These are phyloP conservation scores for Pomphorhynchus laevis DNA, from an alignment of 1,140 invertebrate genomes.

Conservation along the genomic window DNA sequence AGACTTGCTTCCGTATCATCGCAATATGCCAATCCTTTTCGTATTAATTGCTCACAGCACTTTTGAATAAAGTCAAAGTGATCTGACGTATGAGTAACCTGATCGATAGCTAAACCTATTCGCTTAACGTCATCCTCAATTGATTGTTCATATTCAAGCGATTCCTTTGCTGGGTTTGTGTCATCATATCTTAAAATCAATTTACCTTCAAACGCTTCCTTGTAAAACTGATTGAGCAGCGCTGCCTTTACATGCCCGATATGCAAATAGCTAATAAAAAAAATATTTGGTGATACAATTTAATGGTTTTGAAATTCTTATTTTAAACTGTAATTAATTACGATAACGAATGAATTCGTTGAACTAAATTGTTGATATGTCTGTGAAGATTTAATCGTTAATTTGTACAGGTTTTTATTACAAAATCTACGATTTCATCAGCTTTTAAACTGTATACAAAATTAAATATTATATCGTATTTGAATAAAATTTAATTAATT, in stretches of 20 bases:
- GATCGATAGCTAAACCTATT: slow-evolving; percentile 56
- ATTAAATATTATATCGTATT: too few species aligned
- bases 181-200: slow-evolving; percentile 97
- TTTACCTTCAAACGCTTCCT: slow-evolving; percentile 55
- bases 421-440: too few species aligned
- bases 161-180: slow-evolving; percentile 95
- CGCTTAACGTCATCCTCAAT: slow-evolving; percentile 69
- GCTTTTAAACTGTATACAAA: too few species aligned
- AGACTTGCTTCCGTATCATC: slow-evolving; percentile 66
- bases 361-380: too few species aligned
- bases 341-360: too few species aligned
- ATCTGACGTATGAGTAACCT: slow-evolving; percentile 72
- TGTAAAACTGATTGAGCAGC: slow-evolving; percentile 81
- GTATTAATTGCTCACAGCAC: slow-evolving; percentile 52
- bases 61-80: slow-evolving; percentile 63
- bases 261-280: slow-evolving; percentile 38
- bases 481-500: too few species aligned
- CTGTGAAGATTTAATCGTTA: too few species aligned
- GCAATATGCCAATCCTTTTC: slow-evolving; percentile 55
- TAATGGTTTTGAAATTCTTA: too few species aligned
- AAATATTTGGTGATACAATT: neutral
- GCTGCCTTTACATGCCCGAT: slow-evolving; percentile 98
- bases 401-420: too few species aligned
- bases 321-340: too few species aligned
- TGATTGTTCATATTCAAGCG: slow-evolving; percentile 78